These are phyloP conservation scores for Gorsachius magnificus DNA, from an alignment of 2,797 vertebrate species.

Conservation along the genomic window DNA sequence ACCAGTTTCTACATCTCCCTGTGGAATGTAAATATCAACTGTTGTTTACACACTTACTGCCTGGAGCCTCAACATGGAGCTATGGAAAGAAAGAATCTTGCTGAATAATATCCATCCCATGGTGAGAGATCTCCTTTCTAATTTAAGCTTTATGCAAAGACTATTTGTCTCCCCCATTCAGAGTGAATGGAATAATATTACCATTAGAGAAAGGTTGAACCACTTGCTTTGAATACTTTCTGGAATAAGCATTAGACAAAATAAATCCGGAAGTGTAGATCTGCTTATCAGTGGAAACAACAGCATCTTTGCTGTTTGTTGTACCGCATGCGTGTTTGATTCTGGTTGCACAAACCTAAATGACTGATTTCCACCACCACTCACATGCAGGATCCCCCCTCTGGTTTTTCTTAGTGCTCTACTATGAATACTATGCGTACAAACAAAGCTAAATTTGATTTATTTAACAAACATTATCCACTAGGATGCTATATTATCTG, in stretches of 20 bases:
- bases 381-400: fast-evolving
- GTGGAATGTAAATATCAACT: conserved; percentile 10
- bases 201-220: not conserved
- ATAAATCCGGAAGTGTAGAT: not conserved
- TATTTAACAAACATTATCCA: not conserved
- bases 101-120: not conserved
- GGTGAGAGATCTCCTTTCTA: not conserved
- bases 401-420: not conserved
- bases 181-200: not conserved
- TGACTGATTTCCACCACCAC: not conserved
- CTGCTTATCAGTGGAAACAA: not conserved
- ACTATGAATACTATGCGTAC: not conserved
- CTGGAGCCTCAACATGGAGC: not conserved
- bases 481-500: not conserved
- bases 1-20: not conserved
- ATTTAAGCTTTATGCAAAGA: not conserved
- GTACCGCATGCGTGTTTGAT: not conserved
- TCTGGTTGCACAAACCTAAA: not conserved
- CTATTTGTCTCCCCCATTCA: not conserved
- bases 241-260: not conserved
- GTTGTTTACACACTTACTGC: not conserved
- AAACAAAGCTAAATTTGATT: not conserved
- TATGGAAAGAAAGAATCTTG: not conserved
- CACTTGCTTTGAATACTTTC: not conserved
- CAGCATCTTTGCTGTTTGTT: not conserved